Percentiles rank a stretch among this genome's conserved stretches.
Conservation (phyloP, 2,113 vertebrate species). For the Otus sunia region DNA sequence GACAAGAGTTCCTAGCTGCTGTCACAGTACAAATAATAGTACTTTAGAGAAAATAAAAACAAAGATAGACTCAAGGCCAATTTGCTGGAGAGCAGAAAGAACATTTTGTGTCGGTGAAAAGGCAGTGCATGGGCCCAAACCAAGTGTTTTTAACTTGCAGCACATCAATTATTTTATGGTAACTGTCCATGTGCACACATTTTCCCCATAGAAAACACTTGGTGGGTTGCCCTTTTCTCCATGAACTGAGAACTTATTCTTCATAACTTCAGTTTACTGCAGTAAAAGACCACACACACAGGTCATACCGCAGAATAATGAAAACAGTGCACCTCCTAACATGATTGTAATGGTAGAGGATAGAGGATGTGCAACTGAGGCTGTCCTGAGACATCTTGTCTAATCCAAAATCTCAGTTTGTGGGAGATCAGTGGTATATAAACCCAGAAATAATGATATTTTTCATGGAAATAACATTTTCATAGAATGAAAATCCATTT, state of each 20-base stretch:
- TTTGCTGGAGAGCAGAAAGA: neutral
- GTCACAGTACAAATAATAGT: neutral
- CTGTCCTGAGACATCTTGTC: neutral
- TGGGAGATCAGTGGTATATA: neutral
- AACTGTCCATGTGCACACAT: neutral
- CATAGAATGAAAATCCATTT: neutral
- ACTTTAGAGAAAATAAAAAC: neutral
- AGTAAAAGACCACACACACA: neutral
- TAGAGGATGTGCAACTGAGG: accelerated
- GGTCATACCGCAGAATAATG: neutral
- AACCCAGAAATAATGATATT: neutral
- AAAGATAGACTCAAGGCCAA: neutral
- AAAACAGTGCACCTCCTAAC: neutral
- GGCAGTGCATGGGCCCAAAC: neutral
- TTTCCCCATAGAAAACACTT: neutral
- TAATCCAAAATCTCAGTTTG: neutral
- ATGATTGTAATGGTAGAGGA: neutral
- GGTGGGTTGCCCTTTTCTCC: neutral
- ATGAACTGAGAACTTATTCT: neutral
- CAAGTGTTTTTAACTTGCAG: neutral
- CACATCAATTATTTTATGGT: neutral
- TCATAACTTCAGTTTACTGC: neutral
- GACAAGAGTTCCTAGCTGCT: neutral
- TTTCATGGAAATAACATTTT: conserved; percentile 1
- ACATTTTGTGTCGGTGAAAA: neutral